Evolutionary conservation across 2,797 vertebrate genomes (phyloP).

Genomic region (Taenioides sp.): DNA sequence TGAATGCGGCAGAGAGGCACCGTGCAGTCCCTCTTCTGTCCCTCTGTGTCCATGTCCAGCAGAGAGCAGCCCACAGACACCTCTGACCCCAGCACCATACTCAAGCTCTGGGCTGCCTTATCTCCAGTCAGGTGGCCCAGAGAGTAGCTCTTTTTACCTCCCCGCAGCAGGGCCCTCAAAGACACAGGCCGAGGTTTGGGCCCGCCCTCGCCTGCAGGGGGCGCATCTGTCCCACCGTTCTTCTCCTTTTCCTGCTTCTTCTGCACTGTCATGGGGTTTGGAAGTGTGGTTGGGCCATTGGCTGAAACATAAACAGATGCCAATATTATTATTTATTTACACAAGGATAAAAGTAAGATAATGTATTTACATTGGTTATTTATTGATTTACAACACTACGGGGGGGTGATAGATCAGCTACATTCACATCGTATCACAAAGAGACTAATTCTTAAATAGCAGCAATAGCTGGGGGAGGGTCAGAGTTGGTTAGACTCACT

Average conservation of each 20-base stretch:
- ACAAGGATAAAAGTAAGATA: neutral
- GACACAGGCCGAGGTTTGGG: constrained; percentile 80
- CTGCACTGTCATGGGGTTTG: constrained; percentile 47
- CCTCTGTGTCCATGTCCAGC: constrained; percentile 86
- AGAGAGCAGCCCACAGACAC: constrained; percentile 81
- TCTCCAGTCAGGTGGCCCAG: constrained; percentile 75
- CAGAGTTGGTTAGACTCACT: constrained; percentile 62
- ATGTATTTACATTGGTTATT: neutral
- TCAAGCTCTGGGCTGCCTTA: constrained; percentile 60
- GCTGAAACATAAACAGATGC: constrained; percentile 43
- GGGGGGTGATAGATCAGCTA: neutral
- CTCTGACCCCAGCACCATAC: constrained; percentile 66
- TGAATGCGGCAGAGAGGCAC: constrained; percentile 88
- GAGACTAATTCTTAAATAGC: neutral
- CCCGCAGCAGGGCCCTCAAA: constrained; percentile 77
- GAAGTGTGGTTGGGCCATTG: constrained; percentile 56
- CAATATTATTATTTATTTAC: neutral
- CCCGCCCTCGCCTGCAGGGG: constrained; percentile 32
- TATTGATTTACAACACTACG: neutral
- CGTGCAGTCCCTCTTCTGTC: constrained; percentile 87
- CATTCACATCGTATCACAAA: neutral
- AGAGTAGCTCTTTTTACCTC: constrained; percentile 80
- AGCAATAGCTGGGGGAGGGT: neutral
- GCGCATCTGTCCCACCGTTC: constrained; percentile 36
- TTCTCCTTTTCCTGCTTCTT: constrained; percentile 48